These are phyloP conservation scores for Nowickia ferox DNA, from an alignment of 2,888 invertebrate species.

Conservation along the genomic window DNA sequence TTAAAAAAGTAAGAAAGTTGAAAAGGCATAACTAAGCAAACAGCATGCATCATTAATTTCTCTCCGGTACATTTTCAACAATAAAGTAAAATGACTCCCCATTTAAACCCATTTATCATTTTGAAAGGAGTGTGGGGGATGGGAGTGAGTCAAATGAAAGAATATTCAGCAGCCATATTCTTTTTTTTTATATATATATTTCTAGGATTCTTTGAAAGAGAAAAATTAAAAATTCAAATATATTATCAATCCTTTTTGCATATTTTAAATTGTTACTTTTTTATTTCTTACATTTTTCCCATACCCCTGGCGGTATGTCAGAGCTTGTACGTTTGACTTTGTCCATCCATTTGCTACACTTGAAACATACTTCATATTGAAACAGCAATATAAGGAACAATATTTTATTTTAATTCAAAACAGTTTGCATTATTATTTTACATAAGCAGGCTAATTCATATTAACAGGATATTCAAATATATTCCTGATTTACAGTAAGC, in stretches of 20 bases:
- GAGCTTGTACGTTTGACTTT: no score
- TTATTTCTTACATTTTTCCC: background rate
- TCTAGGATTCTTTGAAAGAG: constrained; percentile 33
- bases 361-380: no score
- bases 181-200: constrained; percentile 27
- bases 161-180: background rate
- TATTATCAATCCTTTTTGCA: constrained; percentile 34
- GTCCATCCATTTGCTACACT: no score
- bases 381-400: no score
- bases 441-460: no score
- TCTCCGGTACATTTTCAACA: background rate
- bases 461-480: no score
- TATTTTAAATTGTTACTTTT: constrained; percentile 23
- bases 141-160: background rate
- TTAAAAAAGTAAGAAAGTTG: constrained; percentile 48
- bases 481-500: no score
- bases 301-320: background rate
- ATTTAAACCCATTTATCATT: constrained; percentile 35
- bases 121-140: background rate
- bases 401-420: no score
- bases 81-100: background rate
- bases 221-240: constrained; percentile 46
- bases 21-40: constrained; percentile 43
- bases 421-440: no score
- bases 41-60: constrained; percentile 53